phyloP scores from a whole-genome alignment of 2,888 invertebrate genomes.

The Pseudococcus viburni region DNA sequence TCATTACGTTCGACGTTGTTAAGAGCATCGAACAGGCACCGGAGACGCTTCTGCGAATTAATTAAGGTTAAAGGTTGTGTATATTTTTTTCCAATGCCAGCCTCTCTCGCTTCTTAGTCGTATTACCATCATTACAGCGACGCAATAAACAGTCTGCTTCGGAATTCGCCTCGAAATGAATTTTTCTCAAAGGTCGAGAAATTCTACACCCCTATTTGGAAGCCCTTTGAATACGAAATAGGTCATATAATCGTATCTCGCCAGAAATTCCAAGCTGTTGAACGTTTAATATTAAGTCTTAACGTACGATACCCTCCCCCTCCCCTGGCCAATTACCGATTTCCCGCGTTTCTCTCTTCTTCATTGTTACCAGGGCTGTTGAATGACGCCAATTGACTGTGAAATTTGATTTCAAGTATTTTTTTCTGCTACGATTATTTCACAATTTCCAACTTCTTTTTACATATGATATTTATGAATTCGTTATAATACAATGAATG shows the following conservation, averaged over 20 bases:
- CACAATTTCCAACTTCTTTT: too few species aligned
- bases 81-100: background rate
- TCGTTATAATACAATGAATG: too few species aligned
- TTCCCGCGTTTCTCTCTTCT: too few species aligned
- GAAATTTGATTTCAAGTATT: too few species aligned
- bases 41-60: constrained; percentile 2
- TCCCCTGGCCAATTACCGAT: background rate
- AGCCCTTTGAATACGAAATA: background rate
- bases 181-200: background rate
- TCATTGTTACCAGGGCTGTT: too few species aligned
- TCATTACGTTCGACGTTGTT: background rate
- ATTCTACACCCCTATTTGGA: background rate
- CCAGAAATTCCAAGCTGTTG: constrained; percentile 39
- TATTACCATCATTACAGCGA: background rate
- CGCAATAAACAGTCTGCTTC: background rate
- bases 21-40: background rate
- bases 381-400: too few species aligned
- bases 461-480: too few species aligned
- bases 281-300: constrained; percentile 18
- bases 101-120: background rate
- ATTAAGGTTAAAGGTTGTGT: background rate
- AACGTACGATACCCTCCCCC: background rate
- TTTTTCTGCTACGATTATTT: too few species aligned
- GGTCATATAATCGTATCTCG: background rate
- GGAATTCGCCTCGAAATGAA: background rate